phyloP scores from a whole-genome alignment of 1,140 invertebrate species.

The Cheumatopsyche charites region DNA sequence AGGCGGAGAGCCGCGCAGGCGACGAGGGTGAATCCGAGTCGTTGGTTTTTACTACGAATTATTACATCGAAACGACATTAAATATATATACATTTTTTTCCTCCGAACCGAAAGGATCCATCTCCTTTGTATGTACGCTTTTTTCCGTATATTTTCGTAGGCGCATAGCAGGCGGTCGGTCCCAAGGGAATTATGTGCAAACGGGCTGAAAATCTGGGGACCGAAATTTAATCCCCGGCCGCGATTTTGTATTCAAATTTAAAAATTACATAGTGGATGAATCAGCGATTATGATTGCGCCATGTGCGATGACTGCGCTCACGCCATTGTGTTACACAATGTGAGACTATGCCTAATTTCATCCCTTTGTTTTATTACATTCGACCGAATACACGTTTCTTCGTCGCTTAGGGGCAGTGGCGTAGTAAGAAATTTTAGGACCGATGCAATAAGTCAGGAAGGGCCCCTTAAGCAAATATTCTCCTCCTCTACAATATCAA shows the following conservation, averaged over 20 bases:
- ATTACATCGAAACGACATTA: slow-evolving; percentile 35
- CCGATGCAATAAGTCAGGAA: no score
- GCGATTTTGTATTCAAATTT: slow-evolving; percentile 47
- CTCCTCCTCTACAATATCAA: no score
- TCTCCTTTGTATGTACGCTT: background rate
- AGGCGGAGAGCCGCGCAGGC: background rate
- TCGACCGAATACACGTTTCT: no score
- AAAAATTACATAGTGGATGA: slow-evolving; percentile 47
- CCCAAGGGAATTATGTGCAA: slow-evolving; percentile 30
- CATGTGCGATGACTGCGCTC: background rate
- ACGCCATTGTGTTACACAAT: no score
- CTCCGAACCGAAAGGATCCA: background rate
- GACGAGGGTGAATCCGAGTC: no score
- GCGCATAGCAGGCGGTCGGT: slow-evolving; percentile 8
- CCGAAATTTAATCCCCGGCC: slow-evolving; percentile 39
- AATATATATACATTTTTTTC: slow-evolving; percentile 21
- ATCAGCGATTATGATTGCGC: slow-evolving; percentile 42
- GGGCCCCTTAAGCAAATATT: no score
- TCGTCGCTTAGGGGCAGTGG: no score
- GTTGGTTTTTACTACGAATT: slow-evolving; percentile 13
- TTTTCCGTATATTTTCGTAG: slow-evolving; percentile 7
- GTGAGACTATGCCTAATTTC: no score
- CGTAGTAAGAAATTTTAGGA: no score
- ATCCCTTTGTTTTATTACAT: no score
- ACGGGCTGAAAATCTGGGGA: slow-evolving; percentile 34